Evolutionary conservation across 2,113 vertebrate genomes (phyloP).

Genomic region (Cyphomyrus discorhynchus): DNA sequence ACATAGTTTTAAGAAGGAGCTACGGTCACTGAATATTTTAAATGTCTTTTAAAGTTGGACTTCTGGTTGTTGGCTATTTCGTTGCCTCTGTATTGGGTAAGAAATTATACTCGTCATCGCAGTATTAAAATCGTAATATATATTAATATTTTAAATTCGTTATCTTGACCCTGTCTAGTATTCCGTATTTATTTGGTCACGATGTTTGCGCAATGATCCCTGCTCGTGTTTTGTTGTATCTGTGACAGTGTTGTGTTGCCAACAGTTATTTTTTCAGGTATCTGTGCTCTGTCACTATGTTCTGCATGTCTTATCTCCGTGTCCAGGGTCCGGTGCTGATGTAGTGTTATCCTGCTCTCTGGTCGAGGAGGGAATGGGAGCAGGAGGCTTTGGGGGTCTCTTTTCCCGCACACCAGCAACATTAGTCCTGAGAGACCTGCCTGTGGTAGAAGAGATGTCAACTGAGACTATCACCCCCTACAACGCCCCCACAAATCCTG

Average conservation of each 20-base stretch:
- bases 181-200: background rate
- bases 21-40: background rate
- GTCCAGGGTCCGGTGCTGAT: conserved; percentile 53
- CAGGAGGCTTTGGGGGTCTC: conserved; percentile 24
- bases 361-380: conserved; percentile 49
- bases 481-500: conserved; percentile 38
- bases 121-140: background rate
- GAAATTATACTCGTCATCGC: conserved; percentile 16
- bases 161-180: background rate
- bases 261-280: background rate
- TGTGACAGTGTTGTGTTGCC: background rate
- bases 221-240: background rate
- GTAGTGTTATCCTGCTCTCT: conserved; percentile 63
- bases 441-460: conserved; percentile 47
- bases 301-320: background rate
- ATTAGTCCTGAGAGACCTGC: conserved; percentile 61
- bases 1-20: background rate
- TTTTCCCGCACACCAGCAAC: conserved; percentile 51
- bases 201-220: background rate
- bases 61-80: conserved; percentile 38
- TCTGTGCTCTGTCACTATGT: too few species aligned
- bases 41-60: conserved; percentile 24
- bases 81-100: conserved; percentile 45
- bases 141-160: background rate
- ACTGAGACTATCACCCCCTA: conserved; percentile 62